Evolutionary conservation across 23 tunicate genomes (phyloP).

Genomic region (Ascidia mentula): DNA sequence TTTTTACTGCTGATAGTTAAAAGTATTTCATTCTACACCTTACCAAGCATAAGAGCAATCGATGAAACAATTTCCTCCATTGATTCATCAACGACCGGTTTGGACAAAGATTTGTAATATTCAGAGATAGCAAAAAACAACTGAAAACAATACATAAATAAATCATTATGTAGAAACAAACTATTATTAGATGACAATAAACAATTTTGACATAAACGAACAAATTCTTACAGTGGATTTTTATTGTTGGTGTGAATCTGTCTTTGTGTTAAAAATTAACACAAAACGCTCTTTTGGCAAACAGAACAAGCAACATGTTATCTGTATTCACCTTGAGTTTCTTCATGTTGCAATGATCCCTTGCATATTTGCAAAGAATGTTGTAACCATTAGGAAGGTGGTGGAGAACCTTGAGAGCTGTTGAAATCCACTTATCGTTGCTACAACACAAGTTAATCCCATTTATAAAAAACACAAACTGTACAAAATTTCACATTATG

Average conservation of each 20-base stretch:
- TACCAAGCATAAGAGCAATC: slow-evolving; percentile 41
- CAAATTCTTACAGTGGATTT: too few species aligned
- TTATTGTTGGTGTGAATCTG: too few species aligned
- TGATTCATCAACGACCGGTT: slow-evolving; percentile 47
- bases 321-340: slow-evolving; percentile 1
- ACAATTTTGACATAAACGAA: too few species aligned
- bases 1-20: too few species aligned
- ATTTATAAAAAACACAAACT: too few species aligned
- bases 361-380: slow-evolving; percentile 41
- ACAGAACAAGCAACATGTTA: too few species aligned
- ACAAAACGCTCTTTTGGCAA: background rate
- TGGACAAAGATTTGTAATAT: slow-evolving; percentile 47
- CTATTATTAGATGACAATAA: too few species aligned
- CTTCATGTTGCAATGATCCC: slow-evolving; percentile 28
- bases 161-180: background rate
- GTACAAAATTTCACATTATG: too few species aligned
- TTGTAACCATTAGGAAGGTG: slow-evolving; percentile 55
- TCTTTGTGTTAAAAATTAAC: background rate
- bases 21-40: too few species aligned
- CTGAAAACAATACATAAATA: slow-evolving; percentile 21
- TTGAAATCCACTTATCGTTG: slow-evolving; percentile 47
- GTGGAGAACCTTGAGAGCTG: slow-evolving; percentile 43
- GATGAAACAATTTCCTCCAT: slow-evolving; percentile 37
- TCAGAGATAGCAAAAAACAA: slow-evolving; percentile 61
- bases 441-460: too few species aligned